A percentile compares a stretch with the other conserved stretches of the same genome.
phyloP scores from a whole-genome alignment of 2,888 invertebrate species.

The Drosophila antonietae region DNA sequence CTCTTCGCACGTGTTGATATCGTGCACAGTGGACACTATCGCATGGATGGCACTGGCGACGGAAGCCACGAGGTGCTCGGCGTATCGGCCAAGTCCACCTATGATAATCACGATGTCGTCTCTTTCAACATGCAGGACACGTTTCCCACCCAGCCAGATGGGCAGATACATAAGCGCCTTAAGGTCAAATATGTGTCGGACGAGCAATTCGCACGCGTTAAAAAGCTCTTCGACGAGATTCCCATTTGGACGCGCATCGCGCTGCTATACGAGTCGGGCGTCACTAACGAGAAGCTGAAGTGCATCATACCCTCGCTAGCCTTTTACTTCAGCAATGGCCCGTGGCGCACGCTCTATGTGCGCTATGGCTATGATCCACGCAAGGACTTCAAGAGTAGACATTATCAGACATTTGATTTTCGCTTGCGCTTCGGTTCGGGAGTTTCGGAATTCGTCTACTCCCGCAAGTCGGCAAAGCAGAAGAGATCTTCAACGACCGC shows the following conservation, averaged over 20 bases:
- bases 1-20: conserved; percentile 92
- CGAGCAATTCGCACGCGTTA: conserved; percentile 85
- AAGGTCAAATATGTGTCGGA: conserved; percentile 84
- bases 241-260: conserved; percentile 96
- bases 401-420: conserved; percentile 96
- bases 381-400: conserved; percentile 90
- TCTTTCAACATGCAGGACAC: conserved; percentile 87
- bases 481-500: conserved; percentile 43
- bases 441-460: conserved; percentile 80
- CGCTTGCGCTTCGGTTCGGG: conserved; percentile 85
- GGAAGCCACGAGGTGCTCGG: conserved; percentile 85
- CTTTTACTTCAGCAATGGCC: conserved; percentile 94
- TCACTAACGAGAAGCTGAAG: conserved; percentile 88
- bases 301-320: conserved; percentile 92
- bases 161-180: conserved; percentile 86
- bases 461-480: conserved; percentile 70
- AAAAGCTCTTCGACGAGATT: conserved; percentile 91
- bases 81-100: conserved; percentile 86
- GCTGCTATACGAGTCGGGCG: conserved; percentile 88
- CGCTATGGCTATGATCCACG: conserved; percentile 96
- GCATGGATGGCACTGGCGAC: conserved; percentile 83
- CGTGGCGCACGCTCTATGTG: conserved; percentile 97
- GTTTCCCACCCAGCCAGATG: conserved; percentile 88
- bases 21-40: conserved; percentile 83
- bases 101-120: conserved; percentile 87